These are phyloP conservation scores for Harpagifer antarcticus DNA, from an alignment of 2,797 vertebrate genomes.

Conservation along the genomic window DNA sequence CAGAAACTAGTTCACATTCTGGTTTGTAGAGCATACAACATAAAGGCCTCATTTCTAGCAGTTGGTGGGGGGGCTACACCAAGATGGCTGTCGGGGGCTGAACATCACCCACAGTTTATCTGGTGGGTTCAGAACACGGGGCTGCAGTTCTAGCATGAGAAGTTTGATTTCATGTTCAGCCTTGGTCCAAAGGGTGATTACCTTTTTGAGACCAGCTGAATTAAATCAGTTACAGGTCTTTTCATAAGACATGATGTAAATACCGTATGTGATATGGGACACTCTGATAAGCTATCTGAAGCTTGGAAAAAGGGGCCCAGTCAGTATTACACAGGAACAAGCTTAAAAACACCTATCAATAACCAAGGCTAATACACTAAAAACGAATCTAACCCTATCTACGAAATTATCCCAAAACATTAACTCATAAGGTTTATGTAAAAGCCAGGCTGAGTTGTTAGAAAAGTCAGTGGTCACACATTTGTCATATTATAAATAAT, in stretches of 20 bases:
- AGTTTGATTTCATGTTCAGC: not conserved
- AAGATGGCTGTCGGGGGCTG: not conserved
- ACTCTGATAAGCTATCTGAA: too few species aligned
- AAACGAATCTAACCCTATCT: too few species aligned
- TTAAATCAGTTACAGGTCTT: too few species aligned
- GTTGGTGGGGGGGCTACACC: not conserved
- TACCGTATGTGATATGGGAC: too few species aligned
- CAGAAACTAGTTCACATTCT: slow-evolving; percentile 39
- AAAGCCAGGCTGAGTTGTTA: not conserved
- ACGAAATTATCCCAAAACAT: too few species aligned
- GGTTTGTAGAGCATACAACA: slow-evolving; percentile 29
- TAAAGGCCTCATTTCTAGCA: slow-evolving; percentile 8
- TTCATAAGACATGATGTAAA: too few species aligned
- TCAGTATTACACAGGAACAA: too few species aligned
- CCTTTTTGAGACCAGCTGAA: not conserved
- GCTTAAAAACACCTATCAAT: too few species aligned
- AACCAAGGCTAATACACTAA: too few species aligned
- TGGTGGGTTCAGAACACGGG: not conserved
- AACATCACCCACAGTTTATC: not conserved
- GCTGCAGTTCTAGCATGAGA: not conserved
- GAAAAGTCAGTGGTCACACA: not conserved
- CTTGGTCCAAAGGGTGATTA: not conserved
- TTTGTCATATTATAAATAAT: not conserved
- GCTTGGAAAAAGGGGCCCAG: too few species aligned
- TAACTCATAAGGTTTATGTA: not conserved